A percentile compares a stretch with the other conserved stretches of the same genome.
Conservation (phyloP, 2,888 invertebrate species). For the Pomacea canaliculata region DNA sequence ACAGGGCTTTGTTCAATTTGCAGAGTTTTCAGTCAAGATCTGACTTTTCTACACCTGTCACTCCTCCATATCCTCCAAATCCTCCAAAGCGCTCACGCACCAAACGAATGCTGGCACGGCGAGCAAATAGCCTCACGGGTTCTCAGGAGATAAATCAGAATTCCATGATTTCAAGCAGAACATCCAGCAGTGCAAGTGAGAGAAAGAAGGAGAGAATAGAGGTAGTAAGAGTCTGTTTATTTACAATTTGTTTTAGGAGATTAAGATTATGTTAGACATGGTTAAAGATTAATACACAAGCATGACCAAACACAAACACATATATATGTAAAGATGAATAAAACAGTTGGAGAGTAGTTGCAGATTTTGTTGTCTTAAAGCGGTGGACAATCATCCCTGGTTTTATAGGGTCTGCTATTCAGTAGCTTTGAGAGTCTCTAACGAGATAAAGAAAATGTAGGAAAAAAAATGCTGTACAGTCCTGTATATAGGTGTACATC, state of each 20-base stretch:
- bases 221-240: conserved; percentile 30
- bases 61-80: conserved; percentile 54
- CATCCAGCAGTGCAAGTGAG: conserved; percentile 50
- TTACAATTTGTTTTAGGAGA: neutral
- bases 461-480: too few species aligned
- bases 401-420: too few species aligned
- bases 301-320: too few species aligned
- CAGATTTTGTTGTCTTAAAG: too few species aligned
- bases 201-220: conserved; percentile 53
- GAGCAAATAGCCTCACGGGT: conserved; percentile 54
- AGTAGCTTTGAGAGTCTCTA: too few species aligned
- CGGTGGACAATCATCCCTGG: too few species aligned
- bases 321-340: too few species aligned
- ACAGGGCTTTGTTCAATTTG: neutral
- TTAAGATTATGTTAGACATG: neutral
- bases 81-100: conserved; percentile 59
- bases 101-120: conserved; percentile 41
- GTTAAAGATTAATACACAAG: too few species aligned
- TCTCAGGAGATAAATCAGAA: conserved; percentile 36
- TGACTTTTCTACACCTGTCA: conserved; percentile 50
- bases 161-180: conserved; percentile 28
- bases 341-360: too few species aligned
- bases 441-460: too few species aligned
- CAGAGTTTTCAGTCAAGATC: conserved; percentile 32
- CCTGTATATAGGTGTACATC: too few species aligned